Evolutionary conservation across 1,140 invertebrate species (phyloP).

Genomic region (Scaptodrosophila lebanonensis): DNA sequence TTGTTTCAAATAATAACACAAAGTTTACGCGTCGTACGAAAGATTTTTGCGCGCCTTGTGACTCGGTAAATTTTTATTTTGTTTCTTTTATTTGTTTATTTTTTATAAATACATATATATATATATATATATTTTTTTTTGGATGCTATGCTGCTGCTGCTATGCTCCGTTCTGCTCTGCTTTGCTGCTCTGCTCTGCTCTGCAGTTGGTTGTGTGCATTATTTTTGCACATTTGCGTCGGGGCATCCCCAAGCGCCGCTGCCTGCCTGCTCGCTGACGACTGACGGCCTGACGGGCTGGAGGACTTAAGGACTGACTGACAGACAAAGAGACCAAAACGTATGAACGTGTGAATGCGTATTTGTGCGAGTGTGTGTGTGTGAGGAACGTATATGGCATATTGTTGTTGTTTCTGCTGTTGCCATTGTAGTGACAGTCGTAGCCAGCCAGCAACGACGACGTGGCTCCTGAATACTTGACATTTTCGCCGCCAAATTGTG

Average conservation of each 20-base stretch:
- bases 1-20: too few species aligned
- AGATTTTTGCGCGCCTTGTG: neutral
- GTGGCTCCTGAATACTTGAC: slow-evolving; percentile 58
- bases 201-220: slow-evolving; percentile 22
- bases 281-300: too few species aligned
- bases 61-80: too few species aligned
- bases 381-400: slow-evolving; percentile 31
- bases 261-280: too few species aligned
- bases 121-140: too few species aligned
- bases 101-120: too few species aligned
- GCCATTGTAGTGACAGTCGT: slow-evolving; percentile 60
- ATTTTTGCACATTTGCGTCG: slow-evolving; percentile 33
- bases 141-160: slow-evolving; percentile 15
- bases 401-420: slow-evolving; percentile 47
- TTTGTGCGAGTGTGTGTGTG: slow-evolving; percentile 3
- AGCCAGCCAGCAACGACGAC: slow-evolving; percentile 7
- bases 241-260: slow-evolving; percentile 14
- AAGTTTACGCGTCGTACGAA: too few species aligned
- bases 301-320: too few species aligned
- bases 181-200: slow-evolving; percentile 47
- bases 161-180: slow-evolving; percentile 23
- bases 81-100: too few species aligned
- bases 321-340: too few species aligned
- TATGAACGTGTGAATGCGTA: slow-evolving; percentile 16
- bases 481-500: slow-evolving; percentile 73